Base-by-base conservation (phyloP, 2,797 vertebrate species). In the Danio kyathit region DNA sequence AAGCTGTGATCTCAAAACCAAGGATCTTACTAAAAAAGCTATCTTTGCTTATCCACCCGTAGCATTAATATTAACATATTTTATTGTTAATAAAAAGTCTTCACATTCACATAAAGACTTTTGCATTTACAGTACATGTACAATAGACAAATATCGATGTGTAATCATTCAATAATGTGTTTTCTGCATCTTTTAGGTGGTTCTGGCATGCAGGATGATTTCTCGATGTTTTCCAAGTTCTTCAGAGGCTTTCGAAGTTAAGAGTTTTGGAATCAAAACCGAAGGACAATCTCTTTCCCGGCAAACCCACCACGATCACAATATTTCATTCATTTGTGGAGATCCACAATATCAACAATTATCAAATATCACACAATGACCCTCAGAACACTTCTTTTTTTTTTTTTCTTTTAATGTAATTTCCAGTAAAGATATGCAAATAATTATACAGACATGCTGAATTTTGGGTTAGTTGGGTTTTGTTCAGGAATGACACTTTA, bases 221-320 rank as follows among this genome's bases (percentile, higher is more conserved):
- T 88, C 0, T 94, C 96, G 0, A 10, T 89, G 1, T 92, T 97
- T 86, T 91, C 94, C 69, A 92, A 87, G 84, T 92, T 98, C 82
- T 92, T 97, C n/a, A 90, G 92, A 29, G 91, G 91, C 40, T 96
- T 92, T 83, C 91, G 87, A 78, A 90, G 87, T 80, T 51, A 40
- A 21, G 7, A 49, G 21, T 13, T 40, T 16, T 40, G 40, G 10
- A 54, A 7, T 13, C 3, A 54, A 54, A 38, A 51, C 56, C 10
- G 6, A 43, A 65, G 59, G 19, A 44, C 14, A 16, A 12, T 56
- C 7, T 65, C 16, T 40, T 65, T 59, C 21, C 11, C 57, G 9
- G 11, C 29, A 79, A 61, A 61, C 6, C 38, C 9, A 19, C 11
- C 12, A 41, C 9, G 14, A 11, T 52, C 12, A 52, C 12, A 52